A percentile compares a stretch with the other conserved stretches of the same genome.
Conservation (phyloP, 92 coral and sea anemone genomes). For the Meandrina meandrites region DNA sequence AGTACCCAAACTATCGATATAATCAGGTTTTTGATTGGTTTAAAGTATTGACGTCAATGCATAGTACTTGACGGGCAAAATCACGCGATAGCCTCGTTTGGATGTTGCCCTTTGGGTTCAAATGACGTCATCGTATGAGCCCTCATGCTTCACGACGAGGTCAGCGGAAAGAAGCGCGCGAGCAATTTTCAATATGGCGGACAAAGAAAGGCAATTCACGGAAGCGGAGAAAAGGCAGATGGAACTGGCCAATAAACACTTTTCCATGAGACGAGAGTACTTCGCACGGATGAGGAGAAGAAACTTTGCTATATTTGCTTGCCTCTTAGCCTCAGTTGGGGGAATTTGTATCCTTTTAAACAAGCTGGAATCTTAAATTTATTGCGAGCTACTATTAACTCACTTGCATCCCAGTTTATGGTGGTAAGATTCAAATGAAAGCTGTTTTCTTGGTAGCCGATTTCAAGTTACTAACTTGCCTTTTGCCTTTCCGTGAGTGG, state of each 20-base stretch:
- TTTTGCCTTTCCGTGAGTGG: too few relatives aligned
- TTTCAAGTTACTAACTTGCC: neutral
- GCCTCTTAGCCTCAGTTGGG: conserved; percentile 86
- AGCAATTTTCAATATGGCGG: conserved; percentile 68
- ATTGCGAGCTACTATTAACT: neutral
- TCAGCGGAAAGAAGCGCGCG: conserved; percentile 46
- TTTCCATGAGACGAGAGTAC: neutral
- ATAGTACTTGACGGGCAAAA: neutral
- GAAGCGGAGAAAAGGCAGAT: conserved; percentile 60
- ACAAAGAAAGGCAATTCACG: conserved; percentile 34
- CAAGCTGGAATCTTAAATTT: neutral
- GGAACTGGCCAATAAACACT: conserved; percentile 19
- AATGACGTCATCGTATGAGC: conserved; percentile 28
- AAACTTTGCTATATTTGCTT: conserved; percentile 75
- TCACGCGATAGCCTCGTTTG: conserved; percentile 35
- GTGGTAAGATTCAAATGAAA: neutral
- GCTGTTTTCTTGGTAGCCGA: neutral
- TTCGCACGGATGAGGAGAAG: conserved; percentile 56
- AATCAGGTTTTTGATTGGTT: conserved; percentile 47
- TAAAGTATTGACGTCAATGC: conserved; percentile 46
- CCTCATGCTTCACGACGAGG: conserved; percentile 2
- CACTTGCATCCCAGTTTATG: neutral
- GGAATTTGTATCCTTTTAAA: conserved; percentile 98
- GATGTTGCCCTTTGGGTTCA: neutral
- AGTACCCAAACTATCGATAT: conserved; percentile 7